Base-by-base conservation (phyloP, 2,113 vertebrate species). In the Holacanthus passer region DNA sequence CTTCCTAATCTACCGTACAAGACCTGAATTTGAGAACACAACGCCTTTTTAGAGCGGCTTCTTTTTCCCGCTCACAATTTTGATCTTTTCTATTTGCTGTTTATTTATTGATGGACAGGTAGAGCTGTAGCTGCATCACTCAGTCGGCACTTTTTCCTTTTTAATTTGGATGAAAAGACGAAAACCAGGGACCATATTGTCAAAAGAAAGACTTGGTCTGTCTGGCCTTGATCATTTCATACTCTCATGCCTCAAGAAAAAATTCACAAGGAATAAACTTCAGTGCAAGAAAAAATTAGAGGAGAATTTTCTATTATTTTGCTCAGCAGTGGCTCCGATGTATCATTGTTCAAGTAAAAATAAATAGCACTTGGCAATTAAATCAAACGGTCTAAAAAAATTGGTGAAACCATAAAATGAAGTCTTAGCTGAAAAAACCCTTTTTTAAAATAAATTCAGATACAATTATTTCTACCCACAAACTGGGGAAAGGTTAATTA, bases 21-120 rank as follows among this genome's bases (percentile, higher is more conserved):
- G 84, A 86, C 77, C 79, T 79, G 85, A 83, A 91, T 89, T 85
- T 88, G 72, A 88, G 78, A 87, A 80, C 79, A 77, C 59, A 81
- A n/a, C 50, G 8, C 56, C 79, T 85, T 67, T 84, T 79, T 68
- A 73, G n/a, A 52, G 56, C 32, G 10, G 50, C 55, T 68, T 78
- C n/a, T 72, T 50, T 79, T 37, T 32, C 17, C 43, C 12, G 0
- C 41, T 59, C 16, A 8, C 41, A 65, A 73, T 81, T 90, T 83
- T 69, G 75, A 82, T 82, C 73, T 86, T 80, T 77, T 52, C n/a
- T 82, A 24, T 85, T 73, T 87, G 47, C 10, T 81, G 62, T 83
- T 85, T 84, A 79, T 68, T 84, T 64, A 82, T 77, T 85, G 68
- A 81, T 82, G 72, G 76, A 73, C 63, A 89, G 70, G 68, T 82